Percentiles rank a stretch among this genome's conserved stretches.
These are phyloP conservation scores for Polypedilum pembai DNA, from an alignment of 1,140 invertebrate genomes.

Conservation along the genomic window DNA sequence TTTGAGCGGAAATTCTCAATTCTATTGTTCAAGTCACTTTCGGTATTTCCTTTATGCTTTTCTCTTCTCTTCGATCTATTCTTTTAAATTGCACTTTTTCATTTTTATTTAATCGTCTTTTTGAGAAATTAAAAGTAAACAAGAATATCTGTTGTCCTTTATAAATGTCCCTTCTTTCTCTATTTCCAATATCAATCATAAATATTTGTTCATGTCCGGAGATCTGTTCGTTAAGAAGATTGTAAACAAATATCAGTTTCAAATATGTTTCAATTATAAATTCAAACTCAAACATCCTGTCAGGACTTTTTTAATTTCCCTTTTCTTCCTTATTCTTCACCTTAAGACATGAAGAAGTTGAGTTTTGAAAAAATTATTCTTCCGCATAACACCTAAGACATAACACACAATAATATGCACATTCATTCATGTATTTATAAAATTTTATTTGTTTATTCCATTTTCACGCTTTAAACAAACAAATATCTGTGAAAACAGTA, in stretches of 20 bases:
- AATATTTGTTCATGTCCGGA: neutral
- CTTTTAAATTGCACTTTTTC: neutral
- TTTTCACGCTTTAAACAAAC: neutral
- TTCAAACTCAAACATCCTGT: conserved; percentile 26
- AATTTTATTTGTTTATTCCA: neutral
- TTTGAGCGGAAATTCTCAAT: conserved; percentile 16
- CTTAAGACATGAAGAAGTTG: neutral
- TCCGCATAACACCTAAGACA: conserved; percentile 5
- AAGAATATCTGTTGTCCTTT: neutral
- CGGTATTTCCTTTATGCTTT: neutral
- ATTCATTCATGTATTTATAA: neutral
- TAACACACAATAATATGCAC: neutral
- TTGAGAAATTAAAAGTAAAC: conserved; percentile 21
- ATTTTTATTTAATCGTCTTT: neutral
- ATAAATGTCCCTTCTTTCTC: neutral
- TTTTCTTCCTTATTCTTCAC: neutral
- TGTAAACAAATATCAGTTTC: conserved; percentile 26
- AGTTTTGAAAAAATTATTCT: conserved; percentile 22
- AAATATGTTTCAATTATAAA: conserved; percentile 24
- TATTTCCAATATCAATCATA: conserved; percentile 15
- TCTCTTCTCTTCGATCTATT: neutral
- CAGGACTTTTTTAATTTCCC: neutral
- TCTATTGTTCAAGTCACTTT: conserved; percentile 15
- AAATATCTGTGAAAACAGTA: conserved; percentile 27
- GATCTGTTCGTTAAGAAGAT: neutral